Evolutionary conservation across 2,113 vertebrate genomes (phyloP).

Genomic region (Pseudorectes ferrugineus): DNA sequence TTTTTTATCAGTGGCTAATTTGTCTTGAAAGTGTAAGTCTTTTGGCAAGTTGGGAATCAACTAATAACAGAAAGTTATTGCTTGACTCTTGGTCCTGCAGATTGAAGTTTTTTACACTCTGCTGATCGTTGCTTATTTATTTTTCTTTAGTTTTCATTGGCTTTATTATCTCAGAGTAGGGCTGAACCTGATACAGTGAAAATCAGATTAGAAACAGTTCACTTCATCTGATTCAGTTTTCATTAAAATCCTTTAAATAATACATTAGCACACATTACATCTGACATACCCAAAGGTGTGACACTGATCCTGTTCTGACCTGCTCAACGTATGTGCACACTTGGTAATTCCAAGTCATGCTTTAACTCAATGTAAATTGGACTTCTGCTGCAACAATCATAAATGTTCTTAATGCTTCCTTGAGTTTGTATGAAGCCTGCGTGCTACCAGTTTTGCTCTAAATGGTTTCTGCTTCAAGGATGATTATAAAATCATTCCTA

Average conservation of each 20-base stretch:
- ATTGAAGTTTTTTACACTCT: constrained; percentile 33
- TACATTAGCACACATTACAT: constrained; percentile 33
- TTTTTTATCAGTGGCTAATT: not conserved
- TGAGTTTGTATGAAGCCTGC: not conserved
- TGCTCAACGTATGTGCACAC: not conserved
- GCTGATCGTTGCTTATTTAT: constrained; percentile 32
- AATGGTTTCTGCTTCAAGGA: not conserved
- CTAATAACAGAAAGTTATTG: not conserved
- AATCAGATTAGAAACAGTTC: constrained; percentile 68
- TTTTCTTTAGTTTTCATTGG: constrained; percentile 48
- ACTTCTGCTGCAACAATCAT: constrained; percentile 6
- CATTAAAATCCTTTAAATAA: constrained; percentile 65
- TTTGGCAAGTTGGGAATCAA: not conserved
- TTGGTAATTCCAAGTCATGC: not conserved
- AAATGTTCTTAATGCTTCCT: not conserved
- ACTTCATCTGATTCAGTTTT: constrained; percentile 59
- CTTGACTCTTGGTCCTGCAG: not conserved
- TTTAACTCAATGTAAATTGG: constrained; percentile 3
- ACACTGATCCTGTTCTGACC: not conserved
- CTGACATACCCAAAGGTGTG: not conserved
- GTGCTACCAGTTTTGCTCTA: not conserved
- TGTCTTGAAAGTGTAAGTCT: not conserved
- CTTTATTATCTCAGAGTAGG: constrained; percentile 33
- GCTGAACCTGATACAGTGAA: constrained; percentile 29
- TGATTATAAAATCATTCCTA: constrained; percentile 12